These are phyloP conservation scores for Podarcis lilfordi DNA, from an alignment of 2,797 vertebrate species.

Conservation along the genomic window DNA sequence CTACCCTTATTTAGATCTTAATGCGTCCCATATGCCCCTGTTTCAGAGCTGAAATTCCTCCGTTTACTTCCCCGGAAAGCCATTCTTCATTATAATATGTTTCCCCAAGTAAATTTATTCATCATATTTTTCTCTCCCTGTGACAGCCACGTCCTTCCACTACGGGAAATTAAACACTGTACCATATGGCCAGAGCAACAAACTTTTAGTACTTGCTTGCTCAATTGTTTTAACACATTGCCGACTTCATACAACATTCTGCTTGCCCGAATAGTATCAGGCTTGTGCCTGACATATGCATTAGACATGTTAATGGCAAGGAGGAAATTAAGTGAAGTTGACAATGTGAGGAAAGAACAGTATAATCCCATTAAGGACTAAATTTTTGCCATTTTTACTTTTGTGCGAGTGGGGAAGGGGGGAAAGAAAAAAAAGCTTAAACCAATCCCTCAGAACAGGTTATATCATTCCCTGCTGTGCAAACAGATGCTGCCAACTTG, in stretches of 20 bases:
- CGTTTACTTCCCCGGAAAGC: conserved; percentile 78
- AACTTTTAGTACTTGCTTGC: conserved; percentile 80
- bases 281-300: conserved; percentile 79
- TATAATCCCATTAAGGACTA: conserved; percentile 78
- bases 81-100: conserved; percentile 85
- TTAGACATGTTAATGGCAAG: conserved; percentile 78
- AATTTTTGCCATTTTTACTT: conserved; percentile 71
- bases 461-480: conserved; percentile 73
- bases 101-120: conserved; percentile 84
- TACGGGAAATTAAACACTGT: conserved; percentile 84
- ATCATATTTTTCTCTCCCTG: conserved; percentile 76
- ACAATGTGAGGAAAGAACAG: conserved; percentile 80
- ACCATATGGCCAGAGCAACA: conserved; percentile 84
- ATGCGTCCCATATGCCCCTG: conserved; percentile 81
- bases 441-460: conserved; percentile 70
- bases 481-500: conserved; percentile 74
- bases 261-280: conserved; percentile 78
- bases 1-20: conserved; percentile 75
- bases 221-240: conserved; percentile 87
- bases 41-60: conserved; percentile 76
- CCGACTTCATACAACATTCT: conserved; percentile 80
- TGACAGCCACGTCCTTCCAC: conserved; percentile 82
- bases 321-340: conserved; percentile 78
- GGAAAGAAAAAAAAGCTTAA: conserved; percentile 49
- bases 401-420: conserved; percentile 53